Conservation (phyloP, 2,113 vertebrate genomes). For the Neoarius graeffei region DNA sequence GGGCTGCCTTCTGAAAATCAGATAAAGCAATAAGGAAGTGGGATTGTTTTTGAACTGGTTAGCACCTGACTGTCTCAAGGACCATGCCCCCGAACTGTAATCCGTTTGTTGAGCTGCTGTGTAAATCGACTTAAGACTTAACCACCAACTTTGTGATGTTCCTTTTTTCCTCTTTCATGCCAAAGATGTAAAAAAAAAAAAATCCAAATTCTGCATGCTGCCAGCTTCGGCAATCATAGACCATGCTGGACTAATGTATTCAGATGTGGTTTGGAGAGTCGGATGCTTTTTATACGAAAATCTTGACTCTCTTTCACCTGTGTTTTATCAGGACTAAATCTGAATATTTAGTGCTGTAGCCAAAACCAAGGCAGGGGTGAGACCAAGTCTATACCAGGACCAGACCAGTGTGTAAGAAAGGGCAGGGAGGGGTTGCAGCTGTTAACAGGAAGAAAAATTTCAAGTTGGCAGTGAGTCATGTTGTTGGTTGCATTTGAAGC, state of each 20-base stretch:
- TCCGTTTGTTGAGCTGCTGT: not conserved
- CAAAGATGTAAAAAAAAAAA: not conserved
- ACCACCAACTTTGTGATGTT: not conserved
- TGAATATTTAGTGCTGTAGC: too few relatives aligned
- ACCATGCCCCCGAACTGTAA: not conserved
- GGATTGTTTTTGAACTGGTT: not conserved
- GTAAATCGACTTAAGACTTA: not conserved
- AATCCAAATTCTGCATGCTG: not conserved
- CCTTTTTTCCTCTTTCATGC: not conserved
- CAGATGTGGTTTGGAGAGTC: not conserved
- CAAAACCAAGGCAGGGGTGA: too few relatives aligned
- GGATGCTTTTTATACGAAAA: not conserved
- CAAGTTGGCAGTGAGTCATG: too few relatives aligned
- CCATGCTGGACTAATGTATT: too few relatives aligned
- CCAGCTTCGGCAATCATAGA: not conserved
- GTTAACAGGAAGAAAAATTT: too few relatives aligned
- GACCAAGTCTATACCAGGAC: too few relatives aligned
- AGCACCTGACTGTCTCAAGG: not conserved
- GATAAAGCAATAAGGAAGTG: not conserved
- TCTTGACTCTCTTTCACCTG: not conserved
- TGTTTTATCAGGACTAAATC: not conserved
- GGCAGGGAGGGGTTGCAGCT: too few relatives aligned
- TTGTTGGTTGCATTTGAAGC: too few relatives aligned
- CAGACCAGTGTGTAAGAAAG: too few relatives aligned
- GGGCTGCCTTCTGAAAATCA: too few relatives aligned